Base-by-base conservation (phyloP, 2,888 invertebrate species). In the Sphaerophoria taeniata region DNA sequence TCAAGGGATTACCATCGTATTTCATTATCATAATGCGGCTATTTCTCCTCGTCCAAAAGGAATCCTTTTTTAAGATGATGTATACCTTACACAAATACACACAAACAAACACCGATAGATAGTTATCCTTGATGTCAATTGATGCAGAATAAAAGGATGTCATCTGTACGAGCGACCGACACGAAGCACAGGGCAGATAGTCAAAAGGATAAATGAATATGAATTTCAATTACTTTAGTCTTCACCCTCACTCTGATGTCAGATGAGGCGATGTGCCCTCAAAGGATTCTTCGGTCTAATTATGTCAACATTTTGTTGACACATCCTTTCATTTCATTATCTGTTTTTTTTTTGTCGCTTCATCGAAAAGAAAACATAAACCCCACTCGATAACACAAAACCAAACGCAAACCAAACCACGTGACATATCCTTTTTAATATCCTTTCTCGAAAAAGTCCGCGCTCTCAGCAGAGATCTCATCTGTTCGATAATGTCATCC, bases 1-100 rank as follows among this genome's bases (percentile, higher is more conserved):
- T 7, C 71, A 72, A 69, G 39, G 80, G 84, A 81, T 81, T 85
- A 85, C 76, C 80, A 85, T 72, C 75, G 84, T 72, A 85, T 85
- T 85, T 85, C 80, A 85, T 85, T 85, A 85, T 81, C 81, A 85
- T 81, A 81, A 85, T 81, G 71, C 69, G 67, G 65, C 34, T 69
- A 36, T 67, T 34, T 33, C 43, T 33, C 2, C 33, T 69, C 63
- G 61, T 75, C 49, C 69, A 39, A 61, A 24, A 56, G 47, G 33
- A 61, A 63, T 51, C 56, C 63, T 78, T 78, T 75, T 58, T 56
- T 24, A 63, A 55, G 53, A 36, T 45, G n/a, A 51, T 7, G 51
- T 11, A 24, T 51, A 9, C 16, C 36, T 24, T 45, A 0, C 36
- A 24, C 36, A n/a, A n/a, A n/a, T n/a, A 51, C n/a, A 31, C 14